Evolutionary conservation across 2,113 vertebrate species (phyloP), one percentile per base, ranked within the genome.

Genomic region (Pseudorectes ferrugineus): DNA sequence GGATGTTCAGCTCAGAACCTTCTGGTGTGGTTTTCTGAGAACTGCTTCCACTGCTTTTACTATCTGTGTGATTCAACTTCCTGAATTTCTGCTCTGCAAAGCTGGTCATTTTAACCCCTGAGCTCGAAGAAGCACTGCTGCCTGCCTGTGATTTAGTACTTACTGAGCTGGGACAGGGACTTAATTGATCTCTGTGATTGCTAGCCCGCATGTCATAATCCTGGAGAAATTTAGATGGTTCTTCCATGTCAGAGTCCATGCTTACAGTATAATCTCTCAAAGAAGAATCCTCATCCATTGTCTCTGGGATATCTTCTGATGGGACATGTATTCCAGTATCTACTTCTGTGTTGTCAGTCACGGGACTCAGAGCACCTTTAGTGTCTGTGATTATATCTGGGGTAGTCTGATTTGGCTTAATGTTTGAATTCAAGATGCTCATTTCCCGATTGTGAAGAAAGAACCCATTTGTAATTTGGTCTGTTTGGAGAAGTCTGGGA

Each of bases 21-120:
- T 99, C 99, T 2, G 99, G 99, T 8, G 99, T 99, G 24, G 99
- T 99, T 96, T 99, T 99, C 49, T 99, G 98, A 79, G 99, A 99
- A 97, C 98, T 99, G 67, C 99, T 98, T 62, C 98, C 98, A 73
- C 98, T 99, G 89, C 98, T 98, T 52, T 98, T 98, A 5, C 98
- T 98, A 33, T 99, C 98, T 6, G 98, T 97, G 40, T 99, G 98
- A 96, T 98, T 98, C 49, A 98, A 51, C 85, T 99, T 99, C 91
- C 92, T 98, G 84, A 99, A 98, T 73, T 99, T 99, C 97, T 99
- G 99, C 75, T 99, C 99, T 5, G 99, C 99, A 97, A 99, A 99
- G 96, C 98, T 99, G 74, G 99, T 99, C 99, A 99, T 98, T 95
- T 98, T 99, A 55, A 99, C 94, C 7, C 98, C 98, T 0, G 99